These are phyloP conservation scores for Trichacis sp. DNA, from an alignment of 2,888 invertebrate genomes.

Conservation along the genomic window DNA sequence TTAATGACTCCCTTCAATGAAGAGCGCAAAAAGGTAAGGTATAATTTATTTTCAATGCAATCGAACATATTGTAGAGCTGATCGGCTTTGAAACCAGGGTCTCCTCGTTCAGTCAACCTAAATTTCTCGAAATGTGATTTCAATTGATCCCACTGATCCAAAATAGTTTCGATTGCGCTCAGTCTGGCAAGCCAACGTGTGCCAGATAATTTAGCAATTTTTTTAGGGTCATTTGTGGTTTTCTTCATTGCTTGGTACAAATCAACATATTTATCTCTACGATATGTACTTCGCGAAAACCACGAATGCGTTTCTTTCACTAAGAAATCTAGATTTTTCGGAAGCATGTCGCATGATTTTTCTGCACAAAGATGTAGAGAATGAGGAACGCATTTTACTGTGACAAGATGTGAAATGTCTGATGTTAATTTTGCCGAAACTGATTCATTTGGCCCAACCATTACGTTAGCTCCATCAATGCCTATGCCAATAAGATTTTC, in stretches of 20 bases:
- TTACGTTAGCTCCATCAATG: slow-evolving; percentile 20
- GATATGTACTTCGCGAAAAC: slow-evolving; percentile 11
- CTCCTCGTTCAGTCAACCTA: slow-evolving; percentile 36
- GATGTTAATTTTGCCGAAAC: slow-evolving; percentile 18
- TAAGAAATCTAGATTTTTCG: slow-evolving; percentile 14
- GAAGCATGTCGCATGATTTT: slow-evolving; percentile 9
- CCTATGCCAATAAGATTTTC: slow-evolving; percentile 44
- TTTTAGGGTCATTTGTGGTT: slow-evolving; percentile 3
- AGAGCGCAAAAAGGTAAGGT: slow-evolving; percentile 25
- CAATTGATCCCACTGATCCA: slow-evolving; percentile 52
- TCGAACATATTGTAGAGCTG: slow-evolving; percentile 37
- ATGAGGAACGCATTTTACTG: slow-evolving; percentile 34
- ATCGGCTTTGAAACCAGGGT: slow-evolving; percentile 36
- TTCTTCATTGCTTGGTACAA: not conserved
- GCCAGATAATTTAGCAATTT: slow-evolving; percentile 21
- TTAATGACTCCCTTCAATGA: slow-evolving; percentile 37
- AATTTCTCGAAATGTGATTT: slow-evolving; percentile 46
- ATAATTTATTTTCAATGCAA: slow-evolving; percentile 36
- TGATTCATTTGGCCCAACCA: slow-evolving; percentile 44
- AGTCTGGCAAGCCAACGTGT: slow-evolving; percentile 26
- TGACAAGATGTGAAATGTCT: slow-evolving; percentile 5
- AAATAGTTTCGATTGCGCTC: slow-evolving; percentile 19
- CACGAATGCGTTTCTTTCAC: slow-evolving; percentile 11
- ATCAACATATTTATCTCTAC: not conserved
- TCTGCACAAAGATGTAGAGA: slow-evolving; percentile 36